These are phyloP conservation scores for Nannobrachium achirus DNA, from an alignment of 2,113 vertebrate species.

Conservation along the genomic window DNA sequence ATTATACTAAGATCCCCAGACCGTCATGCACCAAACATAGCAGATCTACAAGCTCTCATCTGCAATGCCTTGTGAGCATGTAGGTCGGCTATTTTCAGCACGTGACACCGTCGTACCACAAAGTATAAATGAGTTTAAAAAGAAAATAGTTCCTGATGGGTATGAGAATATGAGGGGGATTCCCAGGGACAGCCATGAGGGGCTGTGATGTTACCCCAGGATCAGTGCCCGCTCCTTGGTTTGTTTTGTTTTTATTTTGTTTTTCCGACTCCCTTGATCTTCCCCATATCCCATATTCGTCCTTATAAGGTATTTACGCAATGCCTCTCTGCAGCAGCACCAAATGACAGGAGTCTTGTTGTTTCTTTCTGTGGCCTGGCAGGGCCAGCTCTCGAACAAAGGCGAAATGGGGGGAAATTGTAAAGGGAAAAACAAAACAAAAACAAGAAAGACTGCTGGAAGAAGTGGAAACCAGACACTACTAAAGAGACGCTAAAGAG, in stretches of 20 bases:
- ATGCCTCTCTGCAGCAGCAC: constrained; percentile 22
- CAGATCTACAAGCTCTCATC: too few relatives aligned
- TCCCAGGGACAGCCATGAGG: not conserved
- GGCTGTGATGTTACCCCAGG: constrained; percentile 2
- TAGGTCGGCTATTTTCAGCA: too few relatives aligned
- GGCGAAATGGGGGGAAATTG: constrained; percentile 5
- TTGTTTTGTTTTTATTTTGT: constrained; percentile 11
- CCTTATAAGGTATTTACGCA: constrained; percentile 68
- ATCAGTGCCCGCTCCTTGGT: constrained; percentile 10
- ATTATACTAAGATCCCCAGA: too few relatives aligned
- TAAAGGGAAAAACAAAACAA: not conserved
- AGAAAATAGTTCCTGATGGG: not conserved
- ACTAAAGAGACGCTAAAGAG: not conserved
- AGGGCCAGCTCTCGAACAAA: constrained; percentile 7
- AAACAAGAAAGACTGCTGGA: constrained; percentile 8
- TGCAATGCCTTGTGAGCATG: too few relatives aligned
- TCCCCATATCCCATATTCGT: constrained; percentile 19
- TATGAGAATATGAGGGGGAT: not conserved
- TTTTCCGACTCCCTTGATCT: constrained; percentile 41
- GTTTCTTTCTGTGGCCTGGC: constrained; percentile 39
- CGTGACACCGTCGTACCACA: too few relatives aligned
- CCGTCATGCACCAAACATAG: too few relatives aligned
- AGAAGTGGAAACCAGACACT: not conserved
- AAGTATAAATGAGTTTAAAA: not conserved
- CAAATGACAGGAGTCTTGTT: constrained; percentile 41